phyloP scores from a whole-genome alignment of 2,113 vertebrate species.

The Hippoglossus stenolepis region DNA sequence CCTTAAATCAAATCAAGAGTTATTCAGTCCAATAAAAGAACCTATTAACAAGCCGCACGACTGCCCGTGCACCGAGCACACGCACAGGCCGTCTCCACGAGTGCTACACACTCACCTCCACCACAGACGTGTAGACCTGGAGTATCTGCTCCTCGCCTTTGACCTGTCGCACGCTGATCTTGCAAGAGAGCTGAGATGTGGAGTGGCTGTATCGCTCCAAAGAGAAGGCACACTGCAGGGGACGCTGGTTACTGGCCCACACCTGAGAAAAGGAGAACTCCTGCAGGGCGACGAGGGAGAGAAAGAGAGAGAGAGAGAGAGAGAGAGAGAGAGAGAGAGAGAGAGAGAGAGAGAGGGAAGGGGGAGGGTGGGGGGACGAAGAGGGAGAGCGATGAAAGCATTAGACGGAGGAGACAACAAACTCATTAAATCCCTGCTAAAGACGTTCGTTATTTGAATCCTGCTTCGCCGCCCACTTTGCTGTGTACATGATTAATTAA shows the following conservation, averaged over 20 bases:
- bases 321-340: conserved; percentile 28
- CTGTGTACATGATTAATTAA: conserved; percentile 67
- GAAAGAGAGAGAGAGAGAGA: conserved; percentile 22
- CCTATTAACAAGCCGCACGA: conserved; percentile 42
- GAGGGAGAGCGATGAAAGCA: conserved; percentile 36
- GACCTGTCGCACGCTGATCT: conserved; percentile 93
- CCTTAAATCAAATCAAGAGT: conserved; percentile 65
- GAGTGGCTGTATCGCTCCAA: conserved; percentile 93
- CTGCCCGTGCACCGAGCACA: background rate
- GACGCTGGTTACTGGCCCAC: conserved; percentile 92
- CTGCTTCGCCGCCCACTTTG: conserved; percentile 47
- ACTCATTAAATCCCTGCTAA: conserved; percentile 48
- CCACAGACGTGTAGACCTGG: conserved; percentile 93
- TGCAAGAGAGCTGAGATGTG: conserved; percentile 93
- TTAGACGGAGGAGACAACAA: conserved; percentile 31
- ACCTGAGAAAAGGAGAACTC: conserved; percentile 96
- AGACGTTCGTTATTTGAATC: conserved; percentile 45
- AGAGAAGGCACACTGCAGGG: conserved; percentile 96
- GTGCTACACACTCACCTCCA: conserved; percentile 84
- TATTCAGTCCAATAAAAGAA: conserved; percentile 58
- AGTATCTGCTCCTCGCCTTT: conserved; percentile 96
- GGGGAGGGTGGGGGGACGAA: conserved; percentile 12
- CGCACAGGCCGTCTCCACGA: background rate
- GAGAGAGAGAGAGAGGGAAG: conserved; percentile 7
- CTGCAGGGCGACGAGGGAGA: conserved; percentile 72